Evolutionary conservation across 2,888 invertebrate genomes (phyloP).

Genomic region (Melinaea marsaeus): DNA sequence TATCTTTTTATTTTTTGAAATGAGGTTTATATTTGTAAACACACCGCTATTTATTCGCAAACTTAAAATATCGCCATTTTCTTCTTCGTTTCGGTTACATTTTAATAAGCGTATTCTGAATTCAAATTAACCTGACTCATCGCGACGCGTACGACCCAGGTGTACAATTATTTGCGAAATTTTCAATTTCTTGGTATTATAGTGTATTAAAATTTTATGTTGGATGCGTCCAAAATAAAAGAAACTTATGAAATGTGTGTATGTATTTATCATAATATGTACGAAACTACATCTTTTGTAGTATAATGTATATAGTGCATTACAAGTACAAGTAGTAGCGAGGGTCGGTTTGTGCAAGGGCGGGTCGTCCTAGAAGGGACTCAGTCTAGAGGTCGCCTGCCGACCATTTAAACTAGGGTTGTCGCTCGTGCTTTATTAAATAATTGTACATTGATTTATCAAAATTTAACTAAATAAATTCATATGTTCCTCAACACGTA

Average conservation of each 20-base stretch:
- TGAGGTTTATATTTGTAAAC: slow-evolving; percentile 29
- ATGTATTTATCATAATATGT: no score
- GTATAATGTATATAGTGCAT: no score
- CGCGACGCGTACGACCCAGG: slow-evolving; percentile 11
- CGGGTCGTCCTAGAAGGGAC: slow-evolving; percentile 63
- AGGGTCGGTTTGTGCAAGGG: slow-evolving; percentile 60
- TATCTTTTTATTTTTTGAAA: slow-evolving; percentile 13
- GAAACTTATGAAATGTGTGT: no score
- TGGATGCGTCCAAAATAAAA: no score
- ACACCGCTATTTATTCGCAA: slow-evolving; percentile 25
- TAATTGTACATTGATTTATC: no score
- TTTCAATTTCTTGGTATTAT: slow-evolving; percentile 11
- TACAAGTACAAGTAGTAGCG: no score
- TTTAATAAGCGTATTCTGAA: slow-evolving; percentile 28
- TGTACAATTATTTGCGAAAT: slow-evolving; percentile 19
- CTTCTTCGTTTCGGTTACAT: slow-evolving; percentile 15
- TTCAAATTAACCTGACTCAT: slow-evolving; percentile 25
- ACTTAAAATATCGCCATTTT: slow-evolving; percentile 25
- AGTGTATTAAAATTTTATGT: no score
- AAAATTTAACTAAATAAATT: no score
- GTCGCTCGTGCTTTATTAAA: slow-evolving; percentile 47
- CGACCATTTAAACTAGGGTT: slow-evolving; percentile 34
- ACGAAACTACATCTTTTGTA: no score
- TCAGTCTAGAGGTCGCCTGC: slow-evolving; percentile 69
- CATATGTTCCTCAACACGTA: no score